Percentiles rank a stretch among this genome's conserved stretches.
phyloP scores from a whole-genome alignment of 2,888 invertebrate genomes.

The Tachystola acroxantha region DNA sequence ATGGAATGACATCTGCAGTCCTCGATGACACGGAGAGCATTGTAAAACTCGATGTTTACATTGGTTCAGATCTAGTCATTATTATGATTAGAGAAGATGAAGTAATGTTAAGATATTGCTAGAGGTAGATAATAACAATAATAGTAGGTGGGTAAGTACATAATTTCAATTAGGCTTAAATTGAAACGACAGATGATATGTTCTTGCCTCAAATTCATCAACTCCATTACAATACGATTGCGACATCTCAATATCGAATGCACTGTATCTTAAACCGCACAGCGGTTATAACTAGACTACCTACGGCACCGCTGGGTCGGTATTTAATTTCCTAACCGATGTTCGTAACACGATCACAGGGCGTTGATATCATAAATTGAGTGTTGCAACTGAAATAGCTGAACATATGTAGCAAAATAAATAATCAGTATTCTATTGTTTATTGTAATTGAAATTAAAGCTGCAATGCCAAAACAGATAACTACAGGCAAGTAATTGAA shows the following conservation, averaged over 20 bases:
- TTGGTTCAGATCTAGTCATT: no score
- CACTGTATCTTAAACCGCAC: constrained; percentile 52
- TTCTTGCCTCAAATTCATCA: constrained; percentile 29
- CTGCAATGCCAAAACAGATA: no score
- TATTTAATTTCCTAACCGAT: constrained; percentile 57
- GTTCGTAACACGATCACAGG: constrained; percentile 52
- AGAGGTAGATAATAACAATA: background rate
- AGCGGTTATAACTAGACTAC: constrained; percentile 24
- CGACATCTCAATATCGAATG: constrained; percentile 53
- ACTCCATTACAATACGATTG: constrained; percentile 38
- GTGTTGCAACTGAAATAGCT: constrained; percentile 32
- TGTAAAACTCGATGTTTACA: no score
- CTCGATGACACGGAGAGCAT: no score
- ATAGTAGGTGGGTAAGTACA: no score
- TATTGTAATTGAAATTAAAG: constrained; percentile 15
- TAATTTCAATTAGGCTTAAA: background rate
- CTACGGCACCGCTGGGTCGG: constrained; percentile 28
- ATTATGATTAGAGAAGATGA: no score
- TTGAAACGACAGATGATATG: constrained; percentile 23
- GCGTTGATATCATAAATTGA: constrained; percentile 46
- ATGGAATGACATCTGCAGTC: no score
- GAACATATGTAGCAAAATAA: constrained; percentile 15
- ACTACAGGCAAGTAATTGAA: no score
- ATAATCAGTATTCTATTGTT: constrained; percentile 22
- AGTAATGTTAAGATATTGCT: no score